Conservation (phyloP, 2,113 vertebrate species). For the Corapipo altera region DNA sequence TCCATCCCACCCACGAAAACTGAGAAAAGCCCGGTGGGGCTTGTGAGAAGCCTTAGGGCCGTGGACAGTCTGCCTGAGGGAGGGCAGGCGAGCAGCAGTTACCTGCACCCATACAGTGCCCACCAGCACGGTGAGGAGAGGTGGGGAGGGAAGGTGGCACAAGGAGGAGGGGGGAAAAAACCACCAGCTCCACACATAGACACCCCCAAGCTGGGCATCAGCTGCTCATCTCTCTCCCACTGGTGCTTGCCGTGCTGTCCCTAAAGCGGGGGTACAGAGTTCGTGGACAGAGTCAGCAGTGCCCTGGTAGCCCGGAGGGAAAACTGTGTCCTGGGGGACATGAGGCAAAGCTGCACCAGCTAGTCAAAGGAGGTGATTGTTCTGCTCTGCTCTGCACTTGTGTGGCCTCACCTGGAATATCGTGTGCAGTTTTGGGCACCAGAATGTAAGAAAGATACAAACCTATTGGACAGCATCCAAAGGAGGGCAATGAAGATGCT, state of each 20-base stretch:
- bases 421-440: fast-evolving
- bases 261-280: fast-evolving
- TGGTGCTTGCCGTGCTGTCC: neutral
- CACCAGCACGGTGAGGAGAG: neutral
- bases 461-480: neutral
- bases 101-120: fast-evolving
- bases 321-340: fast-evolving
- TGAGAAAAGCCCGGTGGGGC: neutral
- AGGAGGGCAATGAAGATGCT: neutral
- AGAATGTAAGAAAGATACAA: neutral
- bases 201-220: neutral
- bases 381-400: neutral
- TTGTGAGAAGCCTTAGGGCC: neutral
- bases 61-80: too few relatives aligned
- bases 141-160: fast-evolving
- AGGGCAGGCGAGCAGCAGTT: too few relatives aligned
- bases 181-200: neutral
- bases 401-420: fast-evolving
- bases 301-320: neutral
- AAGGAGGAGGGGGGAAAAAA: neutral
- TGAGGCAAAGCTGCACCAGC: neutral
- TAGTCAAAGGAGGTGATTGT: fast-evolving
- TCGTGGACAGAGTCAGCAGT: neutral
- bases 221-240: neutral
- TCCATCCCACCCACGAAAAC: neutral